phyloP scores from a whole-genome alignment of 2,797 vertebrate genomes.

The Merluccius polli region DNA sequence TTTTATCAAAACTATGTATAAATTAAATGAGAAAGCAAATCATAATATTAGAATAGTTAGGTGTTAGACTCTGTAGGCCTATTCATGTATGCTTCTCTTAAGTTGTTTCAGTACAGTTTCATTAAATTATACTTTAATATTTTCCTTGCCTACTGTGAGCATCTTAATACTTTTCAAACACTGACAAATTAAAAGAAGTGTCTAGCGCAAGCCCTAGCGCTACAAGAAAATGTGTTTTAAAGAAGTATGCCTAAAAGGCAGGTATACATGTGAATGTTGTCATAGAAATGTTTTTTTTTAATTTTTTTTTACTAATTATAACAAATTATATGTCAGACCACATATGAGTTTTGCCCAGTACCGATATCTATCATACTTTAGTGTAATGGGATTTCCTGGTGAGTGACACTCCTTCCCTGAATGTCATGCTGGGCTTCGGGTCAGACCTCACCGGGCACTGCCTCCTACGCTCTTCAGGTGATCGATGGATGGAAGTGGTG shows the following conservation, averaged over 20 bases:
- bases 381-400: conserved; percentile 76
- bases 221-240: conserved; percentile 45
- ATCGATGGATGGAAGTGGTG: conserved; percentile 71
- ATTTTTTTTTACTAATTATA: conserved; percentile 61
- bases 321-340: conserved; percentile 74
- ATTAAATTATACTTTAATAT: background rate
- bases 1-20: background rate
- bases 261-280: conserved; percentile 55
- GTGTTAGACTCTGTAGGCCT: background rate
- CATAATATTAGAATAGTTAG: background rate
- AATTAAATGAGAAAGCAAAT: background rate
- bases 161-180: background rate
- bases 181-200: too few species aligned
- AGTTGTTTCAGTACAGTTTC: background rate
- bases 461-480: conserved; percentile 54
- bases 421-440: conserved; percentile 73
- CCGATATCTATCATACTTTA: conserved; percentile 77
- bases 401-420: conserved; percentile 72
- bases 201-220: conserved; percentile 36
- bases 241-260: conserved; percentile 44
- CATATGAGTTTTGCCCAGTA: conserved; percentile 63
- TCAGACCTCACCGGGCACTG: conserved; percentile 71
- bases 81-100: background rate
- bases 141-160: background rate
- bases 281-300: conserved; percentile 33